These are phyloP conservation scores for Psylliodes chrysocephalus DNA, from an alignment of 2,888 invertebrate species.

Conservation along the genomic window DNA sequence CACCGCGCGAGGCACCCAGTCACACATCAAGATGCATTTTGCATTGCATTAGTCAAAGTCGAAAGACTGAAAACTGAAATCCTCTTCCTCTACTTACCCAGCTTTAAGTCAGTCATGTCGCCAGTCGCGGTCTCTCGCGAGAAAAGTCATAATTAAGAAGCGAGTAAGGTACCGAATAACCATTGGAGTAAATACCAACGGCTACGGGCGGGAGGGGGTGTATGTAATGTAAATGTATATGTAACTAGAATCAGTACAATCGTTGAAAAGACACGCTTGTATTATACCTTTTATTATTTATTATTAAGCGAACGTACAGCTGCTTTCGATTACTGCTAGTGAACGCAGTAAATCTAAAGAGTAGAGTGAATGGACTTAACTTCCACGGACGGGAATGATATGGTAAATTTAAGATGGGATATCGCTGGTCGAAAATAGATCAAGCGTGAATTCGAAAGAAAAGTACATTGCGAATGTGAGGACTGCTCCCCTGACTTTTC, in stretches of 20 bases:
- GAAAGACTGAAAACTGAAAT: slow-evolving; percentile 4
- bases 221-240: too few relatives aligned
- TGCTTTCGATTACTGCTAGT: slow-evolving; percentile 12
- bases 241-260: too few relatives aligned
- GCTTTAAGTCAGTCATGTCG: slow-evolving; percentile 2
- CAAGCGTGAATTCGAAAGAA: background rate
- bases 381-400: slow-evolving; percentile 7
- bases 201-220: slow-evolving; percentile 19
- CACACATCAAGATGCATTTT: background rate
- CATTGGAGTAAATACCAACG: too few relatives aligned
- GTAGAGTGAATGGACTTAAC: slow-evolving; percentile 22
- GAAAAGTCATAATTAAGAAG: too few relatives aligned
- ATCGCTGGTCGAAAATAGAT: background rate
- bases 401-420: background rate
- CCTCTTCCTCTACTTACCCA: background rate
- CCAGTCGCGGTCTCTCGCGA: too few relatives aligned
- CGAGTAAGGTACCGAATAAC: slow-evolving; percentile 8
- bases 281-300: slow-evolving; percentile 11
- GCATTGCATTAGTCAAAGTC: background rate
- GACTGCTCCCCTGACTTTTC: too few relatives aligned
- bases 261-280: slow-evolving; percentile 27
- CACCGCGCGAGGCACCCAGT: too few relatives aligned
- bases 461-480: too few relatives aligned
- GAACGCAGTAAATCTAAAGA: slow-evolving; percentile 8
- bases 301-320: slow-evolving; percentile 9